These are phyloP conservation scores for Tachysurus vachellii DNA, from an alignment of 2,113 vertebrate genomes.

Conservation along the genomic window DNA sequence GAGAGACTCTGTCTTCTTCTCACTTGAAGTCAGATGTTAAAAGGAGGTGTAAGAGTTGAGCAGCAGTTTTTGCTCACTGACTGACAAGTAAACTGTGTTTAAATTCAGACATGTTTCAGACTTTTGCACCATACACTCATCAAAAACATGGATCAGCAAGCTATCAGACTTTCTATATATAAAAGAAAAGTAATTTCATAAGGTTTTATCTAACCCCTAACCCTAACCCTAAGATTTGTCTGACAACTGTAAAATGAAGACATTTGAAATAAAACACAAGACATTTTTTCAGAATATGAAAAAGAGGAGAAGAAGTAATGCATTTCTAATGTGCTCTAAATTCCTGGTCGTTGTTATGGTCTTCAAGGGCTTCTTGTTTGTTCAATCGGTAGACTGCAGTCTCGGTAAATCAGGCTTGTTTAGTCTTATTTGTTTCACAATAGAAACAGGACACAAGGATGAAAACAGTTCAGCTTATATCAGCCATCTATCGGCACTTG, in stretches of 20 bases:
- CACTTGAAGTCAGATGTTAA: background rate
- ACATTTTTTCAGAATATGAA: background rate
- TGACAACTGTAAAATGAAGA: background rate
- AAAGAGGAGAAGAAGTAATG: background rate
- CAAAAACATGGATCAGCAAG: background rate
- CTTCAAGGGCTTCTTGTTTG: background rate
- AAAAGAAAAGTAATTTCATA: background rate
- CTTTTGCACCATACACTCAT: background rate
- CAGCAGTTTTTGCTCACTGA: background rate
- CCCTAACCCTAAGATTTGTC: background rate
- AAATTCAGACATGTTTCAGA: background rate
- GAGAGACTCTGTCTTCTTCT: slow-evolving; percentile 14
- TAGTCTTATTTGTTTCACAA: slow-evolving; percentile 12
- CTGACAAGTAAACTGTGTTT: background rate
- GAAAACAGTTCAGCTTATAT: background rate
- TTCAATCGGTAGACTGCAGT: background rate
- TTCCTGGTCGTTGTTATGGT: background rate
- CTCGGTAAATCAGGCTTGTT: background rate
- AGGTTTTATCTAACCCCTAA: background rate
- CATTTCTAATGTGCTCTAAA: background rate
- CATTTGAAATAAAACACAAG: background rate
- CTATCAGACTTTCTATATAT: background rate
- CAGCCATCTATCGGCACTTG: background rate
- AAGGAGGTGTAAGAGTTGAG: background rate
- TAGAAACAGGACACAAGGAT: background rate